Conservation (phyloP, 2,797 vertebrate genomes). For the Chaetophractus vellerosus region DNA sequence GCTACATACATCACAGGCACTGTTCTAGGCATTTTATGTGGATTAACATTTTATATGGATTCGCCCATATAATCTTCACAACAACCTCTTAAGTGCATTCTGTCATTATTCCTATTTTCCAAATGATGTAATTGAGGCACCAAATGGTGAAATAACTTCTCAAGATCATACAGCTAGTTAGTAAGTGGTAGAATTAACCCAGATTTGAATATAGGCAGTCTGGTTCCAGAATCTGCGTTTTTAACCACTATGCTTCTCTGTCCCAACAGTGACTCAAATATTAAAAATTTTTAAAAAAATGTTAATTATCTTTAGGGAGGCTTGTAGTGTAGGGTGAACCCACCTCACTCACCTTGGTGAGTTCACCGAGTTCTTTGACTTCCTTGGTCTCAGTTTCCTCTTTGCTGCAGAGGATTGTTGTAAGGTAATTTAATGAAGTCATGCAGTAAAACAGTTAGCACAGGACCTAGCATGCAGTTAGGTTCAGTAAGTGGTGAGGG, state of each 20-base stretch:
- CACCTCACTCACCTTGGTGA: background rate
- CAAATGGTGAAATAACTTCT: slow-evolving; percentile 38
- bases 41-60: slow-evolving; percentile 33
- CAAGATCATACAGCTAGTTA: background rate
- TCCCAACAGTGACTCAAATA: background rate
- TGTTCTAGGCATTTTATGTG: slow-evolving; percentile 1
- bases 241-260: slow-evolving; percentile 18
- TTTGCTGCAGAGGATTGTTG: background rate
- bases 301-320: background rate
- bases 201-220: background rate
- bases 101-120: slow-evolving; percentile 52
- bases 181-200: background rate
- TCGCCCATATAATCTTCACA: slow-evolving; percentile 1
- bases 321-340: background rate
- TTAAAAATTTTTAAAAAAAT: no score
- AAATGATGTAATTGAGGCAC: background rate
- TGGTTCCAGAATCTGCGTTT: background rate
- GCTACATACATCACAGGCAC: background rate
- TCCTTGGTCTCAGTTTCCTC: background rate
- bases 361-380: background rate
- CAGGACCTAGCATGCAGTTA: background rate
- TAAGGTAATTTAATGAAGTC: background rate
- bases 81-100: background rate
- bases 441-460: background rate
- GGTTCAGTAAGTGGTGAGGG: background rate